Evolutionary conservation across 2,113 vertebrate genomes (phyloP).

Genomic region (Brachyhypopomus occidentalis): DNA sequence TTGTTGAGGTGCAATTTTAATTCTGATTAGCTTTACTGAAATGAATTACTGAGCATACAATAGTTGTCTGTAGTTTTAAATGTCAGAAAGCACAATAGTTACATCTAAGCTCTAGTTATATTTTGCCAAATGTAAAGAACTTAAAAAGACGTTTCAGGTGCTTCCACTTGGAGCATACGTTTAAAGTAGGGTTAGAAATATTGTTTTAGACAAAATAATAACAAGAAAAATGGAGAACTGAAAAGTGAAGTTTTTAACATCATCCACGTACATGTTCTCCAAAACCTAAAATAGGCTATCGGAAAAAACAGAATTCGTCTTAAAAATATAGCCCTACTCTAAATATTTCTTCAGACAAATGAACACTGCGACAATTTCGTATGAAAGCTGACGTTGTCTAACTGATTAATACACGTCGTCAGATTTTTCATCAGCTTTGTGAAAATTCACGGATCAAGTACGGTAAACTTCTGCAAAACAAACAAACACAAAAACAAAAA

Average conservation of each 20-base stretch:
- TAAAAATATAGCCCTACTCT: background rate
- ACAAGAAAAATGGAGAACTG: background rate
- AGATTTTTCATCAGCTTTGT: background rate
- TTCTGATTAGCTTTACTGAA: background rate
- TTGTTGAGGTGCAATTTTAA: background rate
- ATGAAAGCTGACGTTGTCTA: slow-evolving; percentile 30
- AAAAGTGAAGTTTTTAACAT: background rate
- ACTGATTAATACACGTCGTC: background rate
- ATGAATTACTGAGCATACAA: background rate
- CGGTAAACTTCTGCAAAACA: background rate
- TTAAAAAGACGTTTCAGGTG: background rate
- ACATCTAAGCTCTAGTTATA: background rate
- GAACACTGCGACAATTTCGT: slow-evolving; percentile 36
- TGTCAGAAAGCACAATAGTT: background rate
- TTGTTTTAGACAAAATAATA: background rate
- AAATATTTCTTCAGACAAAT: slow-evolving; percentile 32
- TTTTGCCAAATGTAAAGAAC: background rate
- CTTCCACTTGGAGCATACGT: background rate
- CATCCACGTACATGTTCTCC: background rate
- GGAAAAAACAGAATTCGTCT: background rate
- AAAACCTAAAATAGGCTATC: too few species aligned
- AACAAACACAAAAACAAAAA: background rate
- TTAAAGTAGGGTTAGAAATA: background rate
- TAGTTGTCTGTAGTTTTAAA: background rate
- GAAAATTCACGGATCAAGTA: background rate